A percentile compares a stretch with the other conserved stretches of the same genome.
Evolutionary conservation across 2,113 vertebrate species (phyloP).

Genomic region (Sterrhoptilus dennistouni): DNA sequence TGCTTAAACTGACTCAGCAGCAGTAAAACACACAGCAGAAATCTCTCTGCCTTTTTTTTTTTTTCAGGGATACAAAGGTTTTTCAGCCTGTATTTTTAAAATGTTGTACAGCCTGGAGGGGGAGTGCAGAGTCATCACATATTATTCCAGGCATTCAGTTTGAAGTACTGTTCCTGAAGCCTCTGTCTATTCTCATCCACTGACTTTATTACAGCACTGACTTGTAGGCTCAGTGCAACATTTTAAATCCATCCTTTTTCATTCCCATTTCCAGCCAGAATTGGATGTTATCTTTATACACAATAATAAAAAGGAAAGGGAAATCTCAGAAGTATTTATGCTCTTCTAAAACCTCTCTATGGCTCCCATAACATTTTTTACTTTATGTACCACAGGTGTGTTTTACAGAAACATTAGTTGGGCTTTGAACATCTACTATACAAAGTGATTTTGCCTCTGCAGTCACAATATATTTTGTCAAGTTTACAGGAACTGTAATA

Average conservation of each 20-base stretch:
- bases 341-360: background rate
- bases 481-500: background rate
- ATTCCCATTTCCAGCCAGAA: background rate
- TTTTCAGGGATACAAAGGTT: background rate
- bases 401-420: background rate
- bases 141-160: background rate
- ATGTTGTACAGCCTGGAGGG: background rate
- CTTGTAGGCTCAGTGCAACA: background rate
- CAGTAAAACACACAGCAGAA: background rate
- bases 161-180: background rate
- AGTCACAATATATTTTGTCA: background rate
- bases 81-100: background rate
- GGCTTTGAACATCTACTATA: background rate
- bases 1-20: background rate
- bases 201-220: background rate
- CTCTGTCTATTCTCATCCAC: background rate
- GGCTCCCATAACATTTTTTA: background rate
- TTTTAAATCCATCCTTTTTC: background rate
- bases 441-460: background rate
- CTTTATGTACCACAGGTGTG: background rate
- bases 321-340: background rate
- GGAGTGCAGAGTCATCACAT: background rate
- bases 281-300: background rate
- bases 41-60: background rate
- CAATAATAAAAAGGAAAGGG: background rate